Evolutionary conservation across 2,797 vertebrate species (phyloP).

Genomic region (Adrianichthys oophorus): DNA sequence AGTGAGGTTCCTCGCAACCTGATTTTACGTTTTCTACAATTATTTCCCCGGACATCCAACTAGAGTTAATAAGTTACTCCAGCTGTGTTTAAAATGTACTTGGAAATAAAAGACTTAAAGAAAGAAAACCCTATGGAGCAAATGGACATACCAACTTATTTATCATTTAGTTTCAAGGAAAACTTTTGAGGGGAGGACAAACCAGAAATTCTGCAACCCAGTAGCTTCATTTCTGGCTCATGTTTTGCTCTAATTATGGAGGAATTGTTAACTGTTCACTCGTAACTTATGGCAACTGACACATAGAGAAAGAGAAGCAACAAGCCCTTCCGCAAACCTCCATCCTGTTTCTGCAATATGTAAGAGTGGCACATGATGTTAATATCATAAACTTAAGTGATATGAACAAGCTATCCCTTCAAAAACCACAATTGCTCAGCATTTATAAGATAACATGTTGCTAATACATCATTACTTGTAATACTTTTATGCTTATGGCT

Average conservation of each 20-base stretch:
- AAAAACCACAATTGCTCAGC: conserved; percentile 92
- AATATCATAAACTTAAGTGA: conserved; percentile 92
- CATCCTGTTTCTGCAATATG: conserved; percentile 70
- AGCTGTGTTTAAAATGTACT: too few species aligned
- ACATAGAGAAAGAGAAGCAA: conserved; percentile 79
- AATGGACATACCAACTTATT: too few species aligned
- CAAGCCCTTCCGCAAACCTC: conserved; percentile 73
- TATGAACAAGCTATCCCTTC: conserved; percentile 87
- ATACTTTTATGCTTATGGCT: conserved; percentile 85
- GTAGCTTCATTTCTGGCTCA: conserved; percentile 26
- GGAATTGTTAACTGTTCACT: conserved; percentile 71
- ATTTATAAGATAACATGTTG: conserved; percentile 86
- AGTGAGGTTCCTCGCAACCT: too few species aligned
- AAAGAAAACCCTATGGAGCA: too few species aligned
- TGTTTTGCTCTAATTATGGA: conserved; percentile 16
- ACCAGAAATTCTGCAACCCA: conserved; percentile 6
- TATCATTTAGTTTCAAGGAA: too few species aligned
- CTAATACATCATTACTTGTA: conserved; percentile 73
- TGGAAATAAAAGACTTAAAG: too few species aligned
- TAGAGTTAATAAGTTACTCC: too few species aligned
- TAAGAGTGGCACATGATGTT: conserved; percentile 91
- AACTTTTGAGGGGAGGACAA: conserved; percentile 1
- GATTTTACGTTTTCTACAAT: too few species aligned
- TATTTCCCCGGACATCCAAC: too few species aligned
- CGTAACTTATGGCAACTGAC: conserved; percentile 83